These are phyloP conservation scores for Fragum fragum DNA, from an alignment of 2,888 invertebrate genomes.

Conservation along the genomic window DNA sequence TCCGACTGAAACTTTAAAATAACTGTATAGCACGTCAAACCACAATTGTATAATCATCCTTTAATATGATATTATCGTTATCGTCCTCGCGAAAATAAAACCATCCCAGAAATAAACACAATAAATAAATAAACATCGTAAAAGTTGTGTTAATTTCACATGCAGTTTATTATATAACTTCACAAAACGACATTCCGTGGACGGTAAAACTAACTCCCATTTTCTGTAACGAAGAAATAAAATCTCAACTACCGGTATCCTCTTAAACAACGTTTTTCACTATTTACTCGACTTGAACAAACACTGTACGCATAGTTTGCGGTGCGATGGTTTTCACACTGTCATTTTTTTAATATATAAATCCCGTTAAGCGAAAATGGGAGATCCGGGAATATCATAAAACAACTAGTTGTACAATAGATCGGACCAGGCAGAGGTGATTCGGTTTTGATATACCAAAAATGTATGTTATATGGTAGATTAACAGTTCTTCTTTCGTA, in stretches of 20 bases:
- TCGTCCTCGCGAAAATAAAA: too few relatives aligned
- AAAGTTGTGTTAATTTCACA: background rate
- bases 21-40: too few relatives aligned
- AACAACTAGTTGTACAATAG: too few relatives aligned
- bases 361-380: too few relatives aligned
- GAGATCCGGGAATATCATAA: too few relatives aligned
- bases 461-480: too few relatives aligned
- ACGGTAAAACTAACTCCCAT: background rate
- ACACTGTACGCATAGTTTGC: conserved; percentile 18
- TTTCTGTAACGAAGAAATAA: background rate
- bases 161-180: background rate
- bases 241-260: background rate
- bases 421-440: too few relatives aligned
- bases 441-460: too few relatives aligned
- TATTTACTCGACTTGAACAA: conserved; percentile 22
- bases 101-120: background rate
- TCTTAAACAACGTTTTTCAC: background rate
- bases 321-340: conserved; percentile 17
- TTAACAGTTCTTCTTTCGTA: too few relatives aligned
- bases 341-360: conserved; percentile 2
- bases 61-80: too few relatives aligned
- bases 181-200: background rate
- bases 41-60: too few relatives aligned
- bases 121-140: background rate
- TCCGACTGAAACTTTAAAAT: too few relatives aligned